Base-by-base conservation (phyloP, 2,888 invertebrate genomes). In the Poecilobothrus nobilitatus region DNA sequence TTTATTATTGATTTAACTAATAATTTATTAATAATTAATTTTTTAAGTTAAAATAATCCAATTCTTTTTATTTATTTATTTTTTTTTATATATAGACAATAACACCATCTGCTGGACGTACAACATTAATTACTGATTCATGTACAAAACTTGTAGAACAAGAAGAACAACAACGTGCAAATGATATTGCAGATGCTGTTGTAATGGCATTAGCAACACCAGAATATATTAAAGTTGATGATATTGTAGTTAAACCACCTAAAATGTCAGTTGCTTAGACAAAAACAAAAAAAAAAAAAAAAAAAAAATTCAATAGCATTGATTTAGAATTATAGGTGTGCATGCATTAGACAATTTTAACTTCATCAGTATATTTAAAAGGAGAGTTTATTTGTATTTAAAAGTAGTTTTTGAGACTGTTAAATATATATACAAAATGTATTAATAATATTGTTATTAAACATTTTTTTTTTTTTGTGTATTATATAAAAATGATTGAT, bases 61-160 rank as follows among this genome's bases (percentile, higher is more conserved):
- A n/a, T 4, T 27, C 5, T 27, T 27, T 27, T 27, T 27, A 27
- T 27, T 27, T 27, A 27, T 63, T 69, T 70, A 10, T 63, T 69
- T 70, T 53, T 18, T 53, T 53, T 53, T 53, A n/a, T n/a, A n/a
- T 68, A 1, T 64, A 78, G 71, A 84, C 82, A 74, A 76, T 84
- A 63, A 82, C 82, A 65, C 84, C 84, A 0, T 84, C 84, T 1
- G 75, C 81, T 2, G 83, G 84, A 4, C 75, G 78, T 1, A 84
- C 84, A 1, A 81, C 81, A 61, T 78, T 84, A 63, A 80, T 83
- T 9, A 73, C 78, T 1, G 75, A 76, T 18, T 75, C 75, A 62
- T 53, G 53, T 53, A 74, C 72, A 65, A 75, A 74, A 15, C 68
- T 70, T 27, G 15, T 53, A 4, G 53, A 53, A 53, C 9, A 53